Conservation (phyloP, 2,113 vertebrate genomes). For the Osmerus eperlanus region DNA sequence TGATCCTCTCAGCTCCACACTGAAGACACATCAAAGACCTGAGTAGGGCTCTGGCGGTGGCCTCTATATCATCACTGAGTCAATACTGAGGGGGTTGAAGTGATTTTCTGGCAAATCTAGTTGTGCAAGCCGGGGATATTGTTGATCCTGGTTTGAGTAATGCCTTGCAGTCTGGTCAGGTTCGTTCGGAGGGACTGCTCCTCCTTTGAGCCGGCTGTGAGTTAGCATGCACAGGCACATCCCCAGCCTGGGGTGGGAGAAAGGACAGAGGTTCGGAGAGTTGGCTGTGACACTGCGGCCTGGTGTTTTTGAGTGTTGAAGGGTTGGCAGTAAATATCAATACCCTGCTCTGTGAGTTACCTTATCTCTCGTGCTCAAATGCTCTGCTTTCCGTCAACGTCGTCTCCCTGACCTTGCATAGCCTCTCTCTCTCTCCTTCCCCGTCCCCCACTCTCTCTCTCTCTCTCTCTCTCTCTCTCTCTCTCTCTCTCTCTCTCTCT, state of each 20-base stretch:
- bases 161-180: conserved; percentile 18
- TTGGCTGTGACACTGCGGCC: conserved; percentile 23
- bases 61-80: conserved; percentile 16
- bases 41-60: conserved; percentile 21
- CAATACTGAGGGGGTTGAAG: conserved; percentile 8
- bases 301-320: background rate
- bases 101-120: conserved; percentile 30
- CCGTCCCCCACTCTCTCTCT: background rate
- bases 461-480: background rate
- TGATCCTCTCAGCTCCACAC: conserved; percentile 27
- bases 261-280: conserved; percentile 22
- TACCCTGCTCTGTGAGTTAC: conserved; percentile 30
- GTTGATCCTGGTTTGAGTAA: conserved; percentile 9
- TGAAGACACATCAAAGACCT: conserved; percentile 27
- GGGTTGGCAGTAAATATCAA: conserved; percentile 24
- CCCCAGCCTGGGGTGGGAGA: conserved; percentile 27
- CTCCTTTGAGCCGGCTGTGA: conserved; percentile 7
- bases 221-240: conserved; percentile 32
- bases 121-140: conserved; percentile 12
- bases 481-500: background rate
- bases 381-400: conserved; percentile 7
- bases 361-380: conserved; percentile 42
- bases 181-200: background rate
- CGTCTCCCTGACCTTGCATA: conserved; percentile 1
- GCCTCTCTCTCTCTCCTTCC: background rate